Evolutionary conservation across 2,888 invertebrate genomes (phyloP).

Genomic region (Nephrotoma guestfalica): DNA sequence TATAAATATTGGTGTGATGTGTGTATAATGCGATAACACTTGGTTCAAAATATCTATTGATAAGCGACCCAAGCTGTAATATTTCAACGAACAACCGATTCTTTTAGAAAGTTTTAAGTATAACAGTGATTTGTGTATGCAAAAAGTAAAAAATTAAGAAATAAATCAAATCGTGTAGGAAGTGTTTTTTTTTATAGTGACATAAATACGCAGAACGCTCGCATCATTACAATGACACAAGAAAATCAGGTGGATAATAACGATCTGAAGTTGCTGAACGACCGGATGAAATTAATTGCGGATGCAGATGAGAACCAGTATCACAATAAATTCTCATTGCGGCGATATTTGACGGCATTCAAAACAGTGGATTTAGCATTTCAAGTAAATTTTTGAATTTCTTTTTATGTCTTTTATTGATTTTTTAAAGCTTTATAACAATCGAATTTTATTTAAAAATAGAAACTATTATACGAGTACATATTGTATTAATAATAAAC

Average conservation of each 20-base stretch:
- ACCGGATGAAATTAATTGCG: slow-evolving; percentile 54
- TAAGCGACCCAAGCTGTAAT: not conserved
- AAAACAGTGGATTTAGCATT: slow-evolving; percentile 58
- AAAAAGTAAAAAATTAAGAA: not conserved
- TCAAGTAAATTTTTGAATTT: slow-evolving; percentile 39
- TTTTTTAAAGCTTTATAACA: not conserved
- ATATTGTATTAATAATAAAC: not conserved
- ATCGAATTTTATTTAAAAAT: not conserved
- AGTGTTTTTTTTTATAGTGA: not conserved
- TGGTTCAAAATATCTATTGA: not conserved
- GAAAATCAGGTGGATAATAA: slow-evolving; percentile 40
- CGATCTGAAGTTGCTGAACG: slow-evolving; percentile 49
- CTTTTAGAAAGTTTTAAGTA: not conserved
- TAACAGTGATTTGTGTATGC: not conserved
- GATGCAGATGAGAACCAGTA: slow-evolving; percentile 60
- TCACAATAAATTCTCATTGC: slow-evolving; percentile 58
- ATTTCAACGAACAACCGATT: not conserved
- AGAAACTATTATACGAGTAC: not conserved
- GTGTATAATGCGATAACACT: not conserved
- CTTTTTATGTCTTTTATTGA: not conserved
- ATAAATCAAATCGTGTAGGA: not conserved
- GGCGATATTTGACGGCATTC: slow-evolving; percentile 57
- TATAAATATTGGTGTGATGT: not conserved
- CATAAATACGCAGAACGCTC: not conserved
- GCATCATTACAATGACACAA: slow-evolving; percentile 9